Percentiles rank a stretch among this genome's conserved stretches.
These are phyloP conservation scores for Drosophila nebulosa DNA, from an alignment of 1,140 invertebrate genomes.

Conservation along the genomic window DNA sequence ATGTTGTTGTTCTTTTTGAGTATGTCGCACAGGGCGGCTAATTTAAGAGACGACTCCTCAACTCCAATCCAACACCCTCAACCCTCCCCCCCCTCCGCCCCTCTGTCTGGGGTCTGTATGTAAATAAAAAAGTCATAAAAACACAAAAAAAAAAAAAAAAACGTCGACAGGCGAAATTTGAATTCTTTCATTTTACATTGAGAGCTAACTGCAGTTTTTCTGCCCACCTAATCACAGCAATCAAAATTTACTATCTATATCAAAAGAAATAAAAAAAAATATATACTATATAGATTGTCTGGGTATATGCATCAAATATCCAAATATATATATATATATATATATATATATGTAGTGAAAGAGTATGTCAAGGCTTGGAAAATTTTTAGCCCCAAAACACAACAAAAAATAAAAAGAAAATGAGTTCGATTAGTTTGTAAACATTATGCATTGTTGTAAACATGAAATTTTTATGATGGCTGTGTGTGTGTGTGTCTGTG, in stretches of 20 bases:
- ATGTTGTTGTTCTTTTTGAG: conserved; percentile 9
- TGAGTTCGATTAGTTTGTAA: conserved; percentile 60
- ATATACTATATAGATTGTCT: conserved; percentile 20
- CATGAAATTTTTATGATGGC: conserved; percentile 59
- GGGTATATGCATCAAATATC: not conserved
- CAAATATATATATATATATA: conserved; percentile 1
- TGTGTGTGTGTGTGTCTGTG: conserved; percentile 27
- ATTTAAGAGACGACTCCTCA: conserved; percentile 36
- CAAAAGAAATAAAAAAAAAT: conserved; percentile 45
- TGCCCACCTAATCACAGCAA: conserved; percentile 19
- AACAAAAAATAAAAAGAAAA: not conserved
- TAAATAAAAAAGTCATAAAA: conserved; percentile 67
- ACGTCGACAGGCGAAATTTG: conserved; percentile 7
- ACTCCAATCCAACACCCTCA: not conserved
- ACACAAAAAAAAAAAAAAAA: conserved; percentile 56
- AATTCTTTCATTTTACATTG: conserved; percentile 22
- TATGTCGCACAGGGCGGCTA: conserved; percentile 54
- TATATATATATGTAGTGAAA: conserved; percentile 33
- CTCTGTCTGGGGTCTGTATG: conserved; percentile 19
- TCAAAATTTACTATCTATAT: conserved; percentile 33
- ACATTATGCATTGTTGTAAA: conserved; percentile 71
- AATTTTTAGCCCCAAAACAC: conserved; percentile 50
- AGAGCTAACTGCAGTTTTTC: conserved; percentile 40
- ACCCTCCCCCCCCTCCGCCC: conserved; percentile 1
- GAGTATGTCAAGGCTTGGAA: conserved; percentile 73